Evolutionary conservation across 2,888 invertebrate species (phyloP).

Genomic region (Noctuana brunneofusca): DNA sequence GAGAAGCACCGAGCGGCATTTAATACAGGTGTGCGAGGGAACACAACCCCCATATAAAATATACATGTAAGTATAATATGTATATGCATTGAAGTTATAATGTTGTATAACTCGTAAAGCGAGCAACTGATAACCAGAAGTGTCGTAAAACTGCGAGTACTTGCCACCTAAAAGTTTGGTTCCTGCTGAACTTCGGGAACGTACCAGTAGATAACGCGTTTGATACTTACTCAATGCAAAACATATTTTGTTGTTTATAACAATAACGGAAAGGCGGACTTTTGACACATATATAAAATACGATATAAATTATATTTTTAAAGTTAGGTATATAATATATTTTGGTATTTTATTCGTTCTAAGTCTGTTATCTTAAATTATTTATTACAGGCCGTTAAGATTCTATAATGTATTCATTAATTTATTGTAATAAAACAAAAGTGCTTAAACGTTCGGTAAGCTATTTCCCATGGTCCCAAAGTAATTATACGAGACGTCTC

Average conservation of each 20-base stretch:
- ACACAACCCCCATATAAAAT: constrained; percentile 57
- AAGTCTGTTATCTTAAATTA: no score
- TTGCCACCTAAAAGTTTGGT: constrained; percentile 67
- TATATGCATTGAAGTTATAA: constrained; percentile 25
- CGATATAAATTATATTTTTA: no score
- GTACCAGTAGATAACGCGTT: constrained; percentile 57
- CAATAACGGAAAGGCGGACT: not conserved
- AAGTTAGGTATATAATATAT: no score
- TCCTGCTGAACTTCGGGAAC: constrained; percentile 66
- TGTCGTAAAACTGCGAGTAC: constrained; percentile 68
- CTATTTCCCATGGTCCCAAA: constrained; percentile 78
- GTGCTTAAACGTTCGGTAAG: constrained; percentile 64
- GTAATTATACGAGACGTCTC: constrained; percentile 72
- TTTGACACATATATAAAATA: no score
- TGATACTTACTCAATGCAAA: constrained; percentile 12
- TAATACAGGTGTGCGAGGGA: constrained; percentile 59
- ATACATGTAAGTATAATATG: constrained; percentile 31
- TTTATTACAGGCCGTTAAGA: not conserved
- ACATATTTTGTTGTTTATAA: not conserved
- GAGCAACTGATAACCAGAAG: constrained; percentile 72
- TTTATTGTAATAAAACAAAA: constrained; percentile 69
- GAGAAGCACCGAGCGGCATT: constrained; percentile 56
- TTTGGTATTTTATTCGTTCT: no score
- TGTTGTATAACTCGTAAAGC: constrained; percentile 42
- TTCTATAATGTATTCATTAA: constrained; percentile 56